These are phyloP conservation scores for Nerophis lumbriciformis DNA, from an alignment of 2,113 vertebrate genomes.

Conservation along the genomic window DNA sequence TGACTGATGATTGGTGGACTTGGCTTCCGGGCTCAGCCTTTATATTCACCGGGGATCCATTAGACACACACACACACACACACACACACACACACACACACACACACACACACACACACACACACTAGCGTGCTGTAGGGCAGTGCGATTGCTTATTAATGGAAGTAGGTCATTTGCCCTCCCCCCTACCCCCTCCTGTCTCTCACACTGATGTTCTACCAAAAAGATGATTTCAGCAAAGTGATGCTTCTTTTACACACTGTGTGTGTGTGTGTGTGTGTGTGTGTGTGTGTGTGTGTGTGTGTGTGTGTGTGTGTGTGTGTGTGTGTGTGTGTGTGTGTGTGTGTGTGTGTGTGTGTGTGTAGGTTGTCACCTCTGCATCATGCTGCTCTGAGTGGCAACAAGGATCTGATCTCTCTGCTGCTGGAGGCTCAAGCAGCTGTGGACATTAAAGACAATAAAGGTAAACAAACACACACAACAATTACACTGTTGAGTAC, in stretches of 20 bases:
- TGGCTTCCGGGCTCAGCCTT: constrained; percentile 51
- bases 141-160: constrained; percentile 70
- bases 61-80: constrained; percentile 40
- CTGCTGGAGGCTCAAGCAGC: constrained; percentile 92
- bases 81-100: constrained; percentile 34
- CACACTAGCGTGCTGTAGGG: constrained; percentile 44
- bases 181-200: constrained; percentile 28
- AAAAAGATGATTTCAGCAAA: constrained; percentile 53
- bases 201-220: constrained; percentile 48
- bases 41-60: constrained; percentile 53
- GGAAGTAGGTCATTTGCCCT: constrained; percentile 71
- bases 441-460: constrained; percentile 96
- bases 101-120: constrained; percentile 18
- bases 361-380: constrained; percentile 91
- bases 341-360: constrained; percentile 1
- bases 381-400: constrained; percentile 92
- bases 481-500: too few species aligned
- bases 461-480: constrained; percentile 68
- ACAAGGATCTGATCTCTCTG: constrained; percentile 89
- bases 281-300: not conserved
- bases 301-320: constrained; percentile 24
- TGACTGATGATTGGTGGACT: constrained; percentile 51
- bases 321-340: not conserved
- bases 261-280: constrained; percentile 38
- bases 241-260: constrained; percentile 45